Base-by-base conservation (phyloP, 2,888 invertebrate species). In the Tupiocoris notatus region DNA sequence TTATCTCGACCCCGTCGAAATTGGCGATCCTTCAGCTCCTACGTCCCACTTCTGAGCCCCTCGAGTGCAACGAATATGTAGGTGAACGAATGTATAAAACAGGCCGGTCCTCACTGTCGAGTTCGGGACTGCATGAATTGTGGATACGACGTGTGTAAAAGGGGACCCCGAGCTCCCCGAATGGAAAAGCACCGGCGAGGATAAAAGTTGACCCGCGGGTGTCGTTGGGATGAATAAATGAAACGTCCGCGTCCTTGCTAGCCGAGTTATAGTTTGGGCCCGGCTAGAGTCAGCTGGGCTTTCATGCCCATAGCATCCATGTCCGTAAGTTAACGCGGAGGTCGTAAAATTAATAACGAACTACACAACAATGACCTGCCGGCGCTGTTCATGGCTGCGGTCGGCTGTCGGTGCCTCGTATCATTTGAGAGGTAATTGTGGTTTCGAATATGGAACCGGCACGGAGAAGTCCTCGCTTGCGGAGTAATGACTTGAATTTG, bases 131-230 rank as follows among this genome's bases (percentile, higher is more conserved):
- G 39, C 39, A 39, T 39, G 39, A 39, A 39, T 39, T 39, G 39
- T 39, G 39, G 3, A 39, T 39, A 39, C 12, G 39, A 39, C 39
- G 12, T 39, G 39, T 12, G 39, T 39, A 39, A 39, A n/a, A 39
- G 39, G 39, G 39, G 39, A 39, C 39, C 39, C 39, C 6, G 39
- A 39, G 39, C 39, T 3, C 3, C 12, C 3, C n/a, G 59, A 59
- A 59, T 59, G 17, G 65, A 65, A 65, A 17, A 65, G 25, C 63
- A 63, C 63, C 63, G 63, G 63, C 39, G 65, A 65, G 39, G 65
- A 65, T 65, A 65, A 65, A 63, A 65, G 65, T 65, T 65, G 39
- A 65, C 65, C 65, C 65, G 64, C 23, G 65, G 65, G 65, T 22
- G 65, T 65, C 65, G 39, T 65, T 39, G 65, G 12, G 65, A 18